phyloP scores from a whole-genome alignment of 2,113 vertebrate genomes.

The Xerus inauris region DNA sequence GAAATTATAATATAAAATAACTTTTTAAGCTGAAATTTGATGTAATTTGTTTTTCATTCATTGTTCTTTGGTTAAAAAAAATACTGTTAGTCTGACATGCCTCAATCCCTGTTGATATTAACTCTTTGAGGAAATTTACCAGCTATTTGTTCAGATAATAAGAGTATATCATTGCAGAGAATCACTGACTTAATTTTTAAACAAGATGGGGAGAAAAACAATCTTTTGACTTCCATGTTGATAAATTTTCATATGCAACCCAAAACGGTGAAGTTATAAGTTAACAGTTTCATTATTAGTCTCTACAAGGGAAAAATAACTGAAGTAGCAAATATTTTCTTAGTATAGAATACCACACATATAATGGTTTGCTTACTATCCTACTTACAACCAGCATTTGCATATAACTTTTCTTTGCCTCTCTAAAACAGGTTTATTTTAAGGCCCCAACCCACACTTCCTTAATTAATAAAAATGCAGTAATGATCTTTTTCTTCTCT shows the following conservation, averaged over 20 bases:
- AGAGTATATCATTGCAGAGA: not conserved
- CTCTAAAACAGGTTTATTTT: not conserved
- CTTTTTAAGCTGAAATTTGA: not conserved
- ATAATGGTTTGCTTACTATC: not conserved
- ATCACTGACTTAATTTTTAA: not conserved
- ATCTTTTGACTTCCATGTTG: not conserved
- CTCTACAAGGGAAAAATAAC: not conserved
- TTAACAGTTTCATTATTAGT: constrained; percentile 35
- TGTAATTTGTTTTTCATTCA: not conserved
- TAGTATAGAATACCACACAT: not conserved
- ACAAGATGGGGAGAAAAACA: not conserved
- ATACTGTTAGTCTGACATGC: not conserved
- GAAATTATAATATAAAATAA: not conserved
- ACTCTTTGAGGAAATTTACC: not conserved
- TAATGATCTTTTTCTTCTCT: not conserved
- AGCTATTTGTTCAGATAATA: not conserved
- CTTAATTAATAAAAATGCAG: not conserved
- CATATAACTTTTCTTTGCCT: not conserved
- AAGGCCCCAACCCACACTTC: not conserved
- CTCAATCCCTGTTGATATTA: not conserved
- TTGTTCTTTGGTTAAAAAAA: not conserved
- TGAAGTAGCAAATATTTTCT: not conserved
- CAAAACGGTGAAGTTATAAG: constrained; percentile 31
- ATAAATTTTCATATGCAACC: constrained; percentile 1
- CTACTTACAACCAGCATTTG: not conserved